These are phyloP conservation scores for Ennomos quercinarius DNA, from an alignment of 2,888 invertebrate species.

Conservation along the genomic window DNA sequence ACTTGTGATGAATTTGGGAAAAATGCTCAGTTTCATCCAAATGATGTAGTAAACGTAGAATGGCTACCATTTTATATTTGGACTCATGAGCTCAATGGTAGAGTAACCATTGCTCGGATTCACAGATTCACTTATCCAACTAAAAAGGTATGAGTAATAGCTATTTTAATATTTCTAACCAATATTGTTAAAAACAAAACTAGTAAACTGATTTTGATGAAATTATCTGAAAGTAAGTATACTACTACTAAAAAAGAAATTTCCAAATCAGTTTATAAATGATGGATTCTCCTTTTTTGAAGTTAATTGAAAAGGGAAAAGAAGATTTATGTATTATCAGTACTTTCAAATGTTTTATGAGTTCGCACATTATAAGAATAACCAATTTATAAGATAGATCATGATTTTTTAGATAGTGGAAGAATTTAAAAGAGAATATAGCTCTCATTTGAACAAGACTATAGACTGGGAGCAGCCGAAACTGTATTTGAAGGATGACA, in stretches of 20 bases:
- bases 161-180: too few relatives aligned
- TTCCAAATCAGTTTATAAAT: too few relatives aligned
- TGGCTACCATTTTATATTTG: slow-evolving; percentile 72
- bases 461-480: slow-evolving; percentile 67
- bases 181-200: too few relatives aligned
- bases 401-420: slow-evolving; percentile 50
- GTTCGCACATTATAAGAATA: too few relatives aligned
- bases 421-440: slow-evolving; percentile 50
- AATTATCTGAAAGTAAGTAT: too few relatives aligned
- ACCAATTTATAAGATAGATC: neutral
- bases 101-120: slow-evolving; percentile 29
- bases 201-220: too few relatives aligned
- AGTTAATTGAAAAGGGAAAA: too few relatives aligned
- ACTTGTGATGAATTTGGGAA: slow-evolving; percentile 64
- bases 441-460: slow-evolving; percentile 42
- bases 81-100: slow-evolving; percentile 39
- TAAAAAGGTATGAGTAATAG: slow-evolving; percentile 52
- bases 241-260: too few relatives aligned
- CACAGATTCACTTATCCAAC: slow-evolving; percentile 63
- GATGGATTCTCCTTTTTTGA: too few relatives aligned
- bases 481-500: slow-evolving; percentile 49
- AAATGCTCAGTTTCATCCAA: slow-evolving; percentile 56
- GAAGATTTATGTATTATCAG: too few relatives aligned
- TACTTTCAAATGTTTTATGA: too few relatives aligned
- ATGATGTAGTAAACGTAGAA: slow-evolving; percentile 58